Evolutionary conservation across 1,140 invertebrate species (phyloP).

Genomic region (Thalassaphorura encarpata): DNA sequence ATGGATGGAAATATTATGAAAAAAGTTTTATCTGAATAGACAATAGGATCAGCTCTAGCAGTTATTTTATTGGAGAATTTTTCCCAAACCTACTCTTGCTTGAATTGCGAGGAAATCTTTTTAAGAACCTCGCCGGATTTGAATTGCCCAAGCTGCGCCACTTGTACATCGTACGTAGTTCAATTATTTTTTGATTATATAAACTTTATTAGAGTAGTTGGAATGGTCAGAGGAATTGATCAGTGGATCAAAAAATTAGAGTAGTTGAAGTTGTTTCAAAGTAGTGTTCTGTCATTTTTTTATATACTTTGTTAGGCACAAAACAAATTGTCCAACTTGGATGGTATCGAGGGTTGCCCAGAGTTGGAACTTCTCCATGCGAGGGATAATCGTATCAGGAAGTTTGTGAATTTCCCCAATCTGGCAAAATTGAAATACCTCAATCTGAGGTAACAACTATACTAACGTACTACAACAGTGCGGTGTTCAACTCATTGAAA

Average conservation of each 20-base stretch:
- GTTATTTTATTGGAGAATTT: too few relatives aligned
- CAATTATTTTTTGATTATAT: background rate
- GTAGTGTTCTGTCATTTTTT: background rate
- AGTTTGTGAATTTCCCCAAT: slow-evolving; percentile 2
- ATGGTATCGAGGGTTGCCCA: slow-evolving; percentile 11
- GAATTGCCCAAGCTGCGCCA: slow-evolving; percentile 8
- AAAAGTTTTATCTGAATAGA: slow-evolving; percentile 1
- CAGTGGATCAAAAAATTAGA: too few relatives aligned
- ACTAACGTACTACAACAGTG: background rate
- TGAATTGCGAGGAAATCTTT: slow-evolving; percentile 14
- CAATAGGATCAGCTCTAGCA: background rate
- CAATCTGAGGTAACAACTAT: slow-evolving; percentile 12
- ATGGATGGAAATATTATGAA: slow-evolving; percentile 1
- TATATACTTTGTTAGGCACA: slow-evolving; percentile 6
- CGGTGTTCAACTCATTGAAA: background rate
- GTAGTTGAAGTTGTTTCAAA: too few relatives aligned
- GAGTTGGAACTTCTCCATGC: slow-evolving; percentile 9
- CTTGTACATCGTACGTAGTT: slow-evolving; percentile 5
- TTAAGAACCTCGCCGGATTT: background rate
- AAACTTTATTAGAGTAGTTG: background rate
- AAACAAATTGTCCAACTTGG: slow-evolving; percentile 4
- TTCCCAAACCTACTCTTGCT: slow-evolving; percentile 8
- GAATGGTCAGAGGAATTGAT: too few relatives aligned
- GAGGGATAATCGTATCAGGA: slow-evolving; percentile 8
- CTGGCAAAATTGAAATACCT: slow-evolving; percentile 14